Evolutionary conservation across 2,888 invertebrate genomes (phyloP).

Genomic region (Coecobrya sp.): DNA sequence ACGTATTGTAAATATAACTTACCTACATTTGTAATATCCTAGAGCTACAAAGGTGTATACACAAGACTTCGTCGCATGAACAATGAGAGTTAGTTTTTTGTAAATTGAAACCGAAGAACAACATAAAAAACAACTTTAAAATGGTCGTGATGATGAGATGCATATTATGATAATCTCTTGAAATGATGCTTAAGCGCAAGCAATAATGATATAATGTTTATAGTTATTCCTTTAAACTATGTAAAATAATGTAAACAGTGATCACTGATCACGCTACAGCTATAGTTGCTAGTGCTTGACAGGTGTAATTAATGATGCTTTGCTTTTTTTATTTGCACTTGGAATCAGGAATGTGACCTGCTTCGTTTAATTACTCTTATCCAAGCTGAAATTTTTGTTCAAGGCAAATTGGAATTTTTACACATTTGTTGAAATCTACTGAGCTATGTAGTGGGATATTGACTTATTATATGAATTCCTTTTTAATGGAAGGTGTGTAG

Average conservation of each 20-base stretch:
- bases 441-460: too few species aligned
- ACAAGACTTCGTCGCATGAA: too few species aligned
- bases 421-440: background rate
- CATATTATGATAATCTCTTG: background rate
- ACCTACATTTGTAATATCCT: background rate
- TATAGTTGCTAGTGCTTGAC: background rate
- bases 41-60: too few species aligned
- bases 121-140: background rate
- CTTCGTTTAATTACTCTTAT: background rate
- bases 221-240: too few species aligned
- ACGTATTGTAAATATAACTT: background rate
- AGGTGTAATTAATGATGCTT: slow-evolving; percentile 3
- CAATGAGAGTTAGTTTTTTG: background rate
- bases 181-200: background rate
- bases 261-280: background rate
- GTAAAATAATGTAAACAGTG: too few species aligned
- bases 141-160: slow-evolving; percentile 6
- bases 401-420: background rate
- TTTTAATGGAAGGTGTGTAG: too few species aligned
- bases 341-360: background rate
- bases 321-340: slow-evolving; percentile 20
- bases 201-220: too few species aligned
- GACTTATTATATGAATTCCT: too few species aligned
- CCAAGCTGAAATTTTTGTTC: background rate
- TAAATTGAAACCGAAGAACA: background rate